Evolutionary conservation across 2,888 invertebrate genomes (phyloP).

Genomic region (Drosophila quinaria): DNA sequence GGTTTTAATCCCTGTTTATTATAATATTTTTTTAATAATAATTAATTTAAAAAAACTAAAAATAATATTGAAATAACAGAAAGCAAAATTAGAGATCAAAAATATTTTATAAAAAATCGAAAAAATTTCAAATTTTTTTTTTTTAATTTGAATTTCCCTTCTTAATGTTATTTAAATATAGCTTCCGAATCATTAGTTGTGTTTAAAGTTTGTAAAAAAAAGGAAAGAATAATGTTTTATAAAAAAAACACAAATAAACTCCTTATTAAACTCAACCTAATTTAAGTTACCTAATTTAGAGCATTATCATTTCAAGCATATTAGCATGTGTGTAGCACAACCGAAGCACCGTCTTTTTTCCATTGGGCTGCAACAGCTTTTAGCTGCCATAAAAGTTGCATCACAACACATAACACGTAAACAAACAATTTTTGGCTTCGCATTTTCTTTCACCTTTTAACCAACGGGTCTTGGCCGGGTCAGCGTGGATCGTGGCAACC

Average conservation of each 20-base stretch:
- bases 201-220: too few relatives aligned
- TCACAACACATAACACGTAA: slow-evolving; percentile 39
- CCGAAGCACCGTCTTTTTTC: not conserved
- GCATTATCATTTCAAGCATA: not conserved
- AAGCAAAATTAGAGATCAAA: too few relatives aligned
- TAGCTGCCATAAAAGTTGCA: slow-evolving; percentile 37
- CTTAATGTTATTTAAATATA: too few relatives aligned
- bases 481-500: slow-evolving; percentile 38
- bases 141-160: too few relatives aligned
- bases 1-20: too few relatives aligned
- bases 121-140: too few relatives aligned
- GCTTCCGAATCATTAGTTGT: too few relatives aligned
- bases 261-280: not conserved
- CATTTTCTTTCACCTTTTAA: not conserved
- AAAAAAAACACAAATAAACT: too few relatives aligned
- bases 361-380: not conserved
- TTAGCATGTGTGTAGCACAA: not conserved
- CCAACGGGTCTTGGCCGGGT: slow-evolving; percentile 10
- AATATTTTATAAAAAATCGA: too few relatives aligned
- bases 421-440: slow-evolving; percentile 35
- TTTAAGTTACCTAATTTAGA: not conserved
- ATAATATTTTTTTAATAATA: not conserved
- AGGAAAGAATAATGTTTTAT: too few relatives aligned
- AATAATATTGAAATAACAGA: too few relatives aligned
- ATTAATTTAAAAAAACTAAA: not conserved